A percentile compares a stretch with the other conserved stretches of the same genome.
Conservation (phyloP, 2,888 invertebrate genomes). For the Torymus texanus region DNA sequence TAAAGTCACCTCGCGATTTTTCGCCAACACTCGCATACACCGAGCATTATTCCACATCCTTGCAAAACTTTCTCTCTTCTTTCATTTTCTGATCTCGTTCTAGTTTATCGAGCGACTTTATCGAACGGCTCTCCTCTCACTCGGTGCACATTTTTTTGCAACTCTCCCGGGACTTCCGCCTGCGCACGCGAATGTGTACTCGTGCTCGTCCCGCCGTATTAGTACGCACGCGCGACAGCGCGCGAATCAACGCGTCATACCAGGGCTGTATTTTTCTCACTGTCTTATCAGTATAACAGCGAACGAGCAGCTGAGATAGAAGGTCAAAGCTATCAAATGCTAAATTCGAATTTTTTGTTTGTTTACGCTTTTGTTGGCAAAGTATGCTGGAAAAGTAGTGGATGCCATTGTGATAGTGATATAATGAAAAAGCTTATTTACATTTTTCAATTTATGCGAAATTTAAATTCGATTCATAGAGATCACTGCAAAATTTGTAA, state of each 20-base stretch:
- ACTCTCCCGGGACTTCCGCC: too few species aligned
- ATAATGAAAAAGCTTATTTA: too few species aligned
- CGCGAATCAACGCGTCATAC: too few species aligned
- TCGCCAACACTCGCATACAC: too few species aligned
- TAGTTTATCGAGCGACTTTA: slow-evolving; percentile 1
- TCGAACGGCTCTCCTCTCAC: background rate
- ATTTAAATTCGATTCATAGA: too few species aligned
- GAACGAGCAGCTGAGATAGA: slow-evolving; percentile 7
- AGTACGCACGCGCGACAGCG: too few species aligned
- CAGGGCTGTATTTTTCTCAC: background rate
- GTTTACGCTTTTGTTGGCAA: background rate
- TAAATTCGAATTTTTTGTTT: slow-evolving; percentile 9
- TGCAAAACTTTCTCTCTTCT: background rate
- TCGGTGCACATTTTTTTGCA: too few species aligned
- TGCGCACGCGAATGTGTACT: too few species aligned
- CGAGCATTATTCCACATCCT: background rate
- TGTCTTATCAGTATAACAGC: background rate
- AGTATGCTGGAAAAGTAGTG: too few species aligned
- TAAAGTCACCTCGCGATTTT: too few species aligned
- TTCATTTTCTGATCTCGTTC: background rate
- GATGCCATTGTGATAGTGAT: too few species aligned
- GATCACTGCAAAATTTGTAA: background rate
- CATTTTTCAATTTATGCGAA: background rate
- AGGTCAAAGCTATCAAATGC: slow-evolving; percentile 4
- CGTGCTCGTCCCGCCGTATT: too few species aligned